These are phyloP conservation scores for Callionymus lyra DNA, from an alignment of 2,113 vertebrate genomes.

Conservation along the genomic window DNA sequence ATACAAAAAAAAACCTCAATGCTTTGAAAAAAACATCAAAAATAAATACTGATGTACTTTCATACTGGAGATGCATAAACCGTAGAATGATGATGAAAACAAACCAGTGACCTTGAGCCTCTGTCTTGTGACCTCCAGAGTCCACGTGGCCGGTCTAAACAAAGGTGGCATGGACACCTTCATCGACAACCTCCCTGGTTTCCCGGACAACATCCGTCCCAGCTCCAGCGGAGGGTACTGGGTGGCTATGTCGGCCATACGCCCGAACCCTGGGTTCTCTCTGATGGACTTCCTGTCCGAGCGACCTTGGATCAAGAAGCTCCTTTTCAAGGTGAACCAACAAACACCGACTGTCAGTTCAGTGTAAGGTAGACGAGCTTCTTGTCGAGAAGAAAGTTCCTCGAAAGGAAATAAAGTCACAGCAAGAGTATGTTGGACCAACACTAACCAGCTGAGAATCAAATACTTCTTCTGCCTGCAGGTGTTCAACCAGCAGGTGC, in stretches of 20 bases:
- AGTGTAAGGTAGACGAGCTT: no score
- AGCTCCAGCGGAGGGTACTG: slow-evolving; percentile 93
- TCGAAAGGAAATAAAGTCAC: no score
- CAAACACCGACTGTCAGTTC: no score
- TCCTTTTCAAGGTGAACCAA: slow-evolving; percentile 92
- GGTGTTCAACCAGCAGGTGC: slow-evolving; percentile 81
- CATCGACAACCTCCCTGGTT: slow-evolving; percentile 89
- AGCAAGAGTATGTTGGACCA: no score
- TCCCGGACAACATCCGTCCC: slow-evolving; percentile 89
- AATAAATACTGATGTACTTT: no score
- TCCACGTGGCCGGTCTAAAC: slow-evolving; percentile 89
- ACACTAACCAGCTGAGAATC: neutral
- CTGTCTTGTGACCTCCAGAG: slow-evolving; percentile 55
- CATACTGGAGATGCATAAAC: no score
- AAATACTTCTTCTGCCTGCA: slow-evolving; percentile 27
- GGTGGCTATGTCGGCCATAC: slow-evolving; percentile 80
- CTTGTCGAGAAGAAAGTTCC: no score
- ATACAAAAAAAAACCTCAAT: no score
- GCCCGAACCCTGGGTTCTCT: slow-evolving; percentile 89
- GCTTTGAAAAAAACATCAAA: no score
- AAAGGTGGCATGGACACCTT: slow-evolving; percentile 95
- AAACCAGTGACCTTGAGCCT: no score
- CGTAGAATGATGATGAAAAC: no score
- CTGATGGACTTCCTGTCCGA: slow-evolving; percentile 90
- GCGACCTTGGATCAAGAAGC: slow-evolving; percentile 85